A percentile compares a stretch with the other conserved stretches of the same genome.
Evolutionary conservation across 2,888 invertebrate genomes (phyloP).

Genomic region (Gastracanthus pulcherrimus): DNA sequence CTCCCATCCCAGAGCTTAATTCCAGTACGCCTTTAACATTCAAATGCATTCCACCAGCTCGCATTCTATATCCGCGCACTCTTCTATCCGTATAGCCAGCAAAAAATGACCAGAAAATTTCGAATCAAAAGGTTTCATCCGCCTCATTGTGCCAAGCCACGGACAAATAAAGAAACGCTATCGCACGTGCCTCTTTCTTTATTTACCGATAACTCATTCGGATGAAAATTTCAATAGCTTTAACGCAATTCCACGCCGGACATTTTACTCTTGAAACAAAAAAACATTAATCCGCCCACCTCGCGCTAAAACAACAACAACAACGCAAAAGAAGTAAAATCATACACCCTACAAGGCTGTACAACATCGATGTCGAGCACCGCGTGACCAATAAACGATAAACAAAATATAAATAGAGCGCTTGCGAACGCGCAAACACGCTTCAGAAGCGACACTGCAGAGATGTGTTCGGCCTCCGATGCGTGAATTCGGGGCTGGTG

Average conservation of each 20-base stretch:
- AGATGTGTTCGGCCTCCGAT: no score
- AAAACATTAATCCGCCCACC: not conserved
- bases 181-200: no score
- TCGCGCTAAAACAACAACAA: no score
- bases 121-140: not conserved
- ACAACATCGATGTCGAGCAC: no score
- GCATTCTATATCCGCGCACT: no score
- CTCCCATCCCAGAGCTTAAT: not conserved
- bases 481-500: not conserved
- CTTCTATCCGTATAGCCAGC: not conserved
- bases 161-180: not conserved
- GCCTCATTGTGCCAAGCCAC: not conserved
- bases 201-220: not conserved
- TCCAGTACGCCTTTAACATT: not conserved
- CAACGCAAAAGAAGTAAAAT: no score
- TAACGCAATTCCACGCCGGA: no score
- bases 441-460: no score
- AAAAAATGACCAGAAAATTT: not conserved
- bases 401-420: no score
- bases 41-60: not conserved
- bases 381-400: no score
- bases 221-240: not conserved
- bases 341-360: no score
- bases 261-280: not conserved
- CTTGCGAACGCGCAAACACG: no score